These are phyloP conservation scores for Subacronicta megacephala DNA, from an alignment of 2,888 invertebrate genomes.

Conservation along the genomic window DNA sequence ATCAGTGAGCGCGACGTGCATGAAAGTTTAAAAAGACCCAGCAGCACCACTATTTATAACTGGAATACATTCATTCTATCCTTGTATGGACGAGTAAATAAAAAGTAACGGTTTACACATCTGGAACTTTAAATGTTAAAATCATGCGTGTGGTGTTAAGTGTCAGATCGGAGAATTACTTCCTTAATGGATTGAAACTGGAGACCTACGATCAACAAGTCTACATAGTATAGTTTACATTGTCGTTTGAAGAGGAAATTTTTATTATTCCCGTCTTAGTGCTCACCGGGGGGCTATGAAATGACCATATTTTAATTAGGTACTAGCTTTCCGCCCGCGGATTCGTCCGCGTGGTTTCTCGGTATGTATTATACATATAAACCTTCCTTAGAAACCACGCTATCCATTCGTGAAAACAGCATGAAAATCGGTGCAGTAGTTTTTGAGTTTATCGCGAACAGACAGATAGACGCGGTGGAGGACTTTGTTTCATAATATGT, in stretches of 20 bases:
- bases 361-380: no score
- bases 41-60: conserved; percentile 1
- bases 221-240: neutral
- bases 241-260: neutral
- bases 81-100: conserved; percentile 11
- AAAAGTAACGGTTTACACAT: neutral
- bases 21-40: conserved; percentile 5
- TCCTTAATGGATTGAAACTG: neutral
- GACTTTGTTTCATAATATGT: no score
- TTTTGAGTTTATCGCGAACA: no score
- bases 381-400: no score
- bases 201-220: neutral
- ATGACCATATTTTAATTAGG: no score
- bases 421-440: no score
- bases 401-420: no score
- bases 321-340: no score
- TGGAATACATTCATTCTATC: neutral
- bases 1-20: conserved; percentile 4
- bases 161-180: conserved; percentile 2
- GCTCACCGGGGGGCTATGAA: no score
- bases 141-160: neutral
- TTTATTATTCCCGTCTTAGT: no score
- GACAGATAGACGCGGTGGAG: no score
- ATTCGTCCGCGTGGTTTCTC: no score
- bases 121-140: neutral